Percentiles rank a stretch among this genome's conserved stretches.
Conservation (phyloP, 2,797 vertebrate species). For the Scomberomorus guttatus region DNA sequence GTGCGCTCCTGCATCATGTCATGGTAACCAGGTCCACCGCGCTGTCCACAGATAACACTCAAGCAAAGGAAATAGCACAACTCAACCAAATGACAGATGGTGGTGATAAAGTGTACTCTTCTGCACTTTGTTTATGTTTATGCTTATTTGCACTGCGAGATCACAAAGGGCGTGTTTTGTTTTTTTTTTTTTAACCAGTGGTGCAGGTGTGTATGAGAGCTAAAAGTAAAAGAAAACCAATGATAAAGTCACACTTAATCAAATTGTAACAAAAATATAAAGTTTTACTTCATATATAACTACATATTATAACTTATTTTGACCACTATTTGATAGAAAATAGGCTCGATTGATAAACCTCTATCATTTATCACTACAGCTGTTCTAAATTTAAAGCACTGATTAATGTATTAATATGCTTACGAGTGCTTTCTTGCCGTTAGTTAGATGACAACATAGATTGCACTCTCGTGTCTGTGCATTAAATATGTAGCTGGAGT, state of each 20-base stretch:
- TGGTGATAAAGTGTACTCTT: background rate
- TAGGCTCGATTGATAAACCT: background rate
- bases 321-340: background rate
- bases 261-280: background rate
- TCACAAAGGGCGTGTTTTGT: background rate
- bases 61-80: background rate
- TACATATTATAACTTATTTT: background rate
- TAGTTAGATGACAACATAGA: background rate
- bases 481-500: background rate
- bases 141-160: background rate
- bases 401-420: background rate
- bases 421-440: background rate
- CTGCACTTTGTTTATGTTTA: background rate
- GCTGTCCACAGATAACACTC: constrained; percentile 17
- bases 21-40: background rate
- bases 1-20: constrained; percentile 2
- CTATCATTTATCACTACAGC: no score
- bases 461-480: background rate
- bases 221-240: background rate
- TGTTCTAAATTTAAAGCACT: background rate
- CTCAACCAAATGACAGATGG: constrained; percentile 8
- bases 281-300: background rate
- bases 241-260: background rate
- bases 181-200: background rate
- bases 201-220: background rate